Base-by-base conservation (phyloP, 2,113 vertebrate species). In the Fulica atra region DNA sequence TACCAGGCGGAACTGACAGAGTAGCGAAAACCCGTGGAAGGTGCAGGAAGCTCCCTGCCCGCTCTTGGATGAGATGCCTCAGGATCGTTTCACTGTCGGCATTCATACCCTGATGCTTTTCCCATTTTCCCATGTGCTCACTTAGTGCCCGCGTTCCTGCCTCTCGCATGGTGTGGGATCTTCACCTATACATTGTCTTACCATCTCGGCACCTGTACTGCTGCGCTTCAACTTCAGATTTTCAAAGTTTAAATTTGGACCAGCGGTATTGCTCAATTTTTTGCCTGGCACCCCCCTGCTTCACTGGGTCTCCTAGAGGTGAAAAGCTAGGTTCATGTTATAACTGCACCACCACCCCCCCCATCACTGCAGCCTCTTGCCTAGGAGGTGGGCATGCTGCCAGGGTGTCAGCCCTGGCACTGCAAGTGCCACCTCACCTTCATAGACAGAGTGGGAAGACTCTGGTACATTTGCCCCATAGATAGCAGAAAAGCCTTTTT, bases 121-220 rank as follows among this genome's bases (percentile, higher is more conserved):
- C 53, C 48, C 6, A 11, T 12, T 31, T 0, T 2, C 29, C 9
- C 3, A 6, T 0, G 0, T 0, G 0, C 21, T 33, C 21, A 5
- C 21, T 11, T 3, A 8, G 23, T 16, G 6, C 13, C 16, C 25
- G 13, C 18, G 29, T 60, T 87, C 56, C 61, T 14, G 10, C 26
- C 10, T 33, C 38, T 79, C 14, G 7, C 2, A 0, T 57, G 56
- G 6, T 87, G 28, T 35, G 65, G 28, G 29, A 24, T 33, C 26
- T 25, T 61, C 3, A 0, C 7, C 4, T n/a, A 4, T 6, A 7
- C 16, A 13, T 26, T 60, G 53, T 10, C 9, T 16, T 25, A 48
- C 8, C 23, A 8, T 33, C n/a, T 54, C 31, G 40, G 31, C 23
- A 6, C 8, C n/a, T 12, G 4, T 5, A 4, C 7, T 23, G 13